Evolutionary conservation across 2,113 vertebrate species (phyloP), one percentile per base, ranked within the genome.

Genomic region (Litocranius walleri): DNA sequence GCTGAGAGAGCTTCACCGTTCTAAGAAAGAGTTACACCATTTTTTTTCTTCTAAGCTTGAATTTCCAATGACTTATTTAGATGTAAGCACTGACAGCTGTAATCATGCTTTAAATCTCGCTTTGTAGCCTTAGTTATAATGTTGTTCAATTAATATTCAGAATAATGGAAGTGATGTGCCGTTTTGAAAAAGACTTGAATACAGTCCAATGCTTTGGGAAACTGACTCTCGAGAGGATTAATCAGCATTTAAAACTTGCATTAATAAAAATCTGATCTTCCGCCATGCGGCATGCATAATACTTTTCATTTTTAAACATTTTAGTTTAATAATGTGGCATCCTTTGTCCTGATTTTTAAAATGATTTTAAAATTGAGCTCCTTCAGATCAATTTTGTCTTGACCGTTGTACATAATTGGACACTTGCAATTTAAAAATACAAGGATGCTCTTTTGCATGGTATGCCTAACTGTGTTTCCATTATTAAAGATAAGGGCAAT

Each of bases 231-330:
- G 61, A 98, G 99, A 99, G 99, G 98, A 99, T 99, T 99, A 99
- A 99, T 99, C 99, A 99, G 98, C 99, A 99, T 99, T 99, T 99
- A 99, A 99, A 99, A 99, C 99, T 99, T 99, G 98, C 99, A 99
- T 99, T 99, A 99, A 99, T 99, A 99, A 99, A 99, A 99, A 98
- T 98, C 98, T 98, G 98, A 99, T 99, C 98, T 99, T 99, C 97
- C 84, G 94, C 98, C 93, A 97, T 97, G 98, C 45, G 78, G 97
- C 98, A 97, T 78, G 90, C 98, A 98, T 99, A 99, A 99, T 98
- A 99, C 98, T 99, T 99, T 98, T 98, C 95, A 81, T 98, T 98
- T 99, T 98, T 98, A 98, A 98, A 98, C 96, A 98, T 98, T 99
- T 99, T 98, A 97, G 98, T 98, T 98, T 98, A 98, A 98, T 98